Base-by-base conservation (phyloP, 2,888 invertebrate species). In the Lithophane leautieri region DNA sequence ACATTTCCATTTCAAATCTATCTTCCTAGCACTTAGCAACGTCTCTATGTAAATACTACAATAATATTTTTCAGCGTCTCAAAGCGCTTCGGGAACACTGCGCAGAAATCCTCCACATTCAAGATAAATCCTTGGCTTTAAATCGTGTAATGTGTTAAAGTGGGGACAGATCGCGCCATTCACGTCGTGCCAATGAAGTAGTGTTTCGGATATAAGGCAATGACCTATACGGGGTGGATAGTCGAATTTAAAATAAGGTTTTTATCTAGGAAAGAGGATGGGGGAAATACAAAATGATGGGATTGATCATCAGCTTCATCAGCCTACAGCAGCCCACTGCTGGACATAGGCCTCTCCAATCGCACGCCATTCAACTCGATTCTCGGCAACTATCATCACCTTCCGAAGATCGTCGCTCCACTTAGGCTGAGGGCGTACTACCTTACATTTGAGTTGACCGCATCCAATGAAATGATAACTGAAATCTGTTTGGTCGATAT, bases 151-250 rank as follows among this genome's bases (percentile, higher is more conserved):
- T 75, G 82, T 72, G 78, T 75, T 82, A 71, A 58, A 73, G 65
- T 12, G 25, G 62, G 60, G 86, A 82, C 75, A 87, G 62, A 87
- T 87, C 71, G 76, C 77, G 44, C 73, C 83, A 76, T 85, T 87
- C 58, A 61, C 25, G 65, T 77, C 82, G 22, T 28, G 47, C n/a
- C 76, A 68, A 70, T 76, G 74, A 77, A 77, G 62, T 73, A 83
- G 50, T 73, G 73, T 54, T 58, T 54, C 50, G 6, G 47, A 66
- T 72, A 66, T 74, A 61, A 65, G 54, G 54, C 66, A 72, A 19
- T 16, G 25, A 62, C 40, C 19, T 34, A 4, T 16, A 25, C 1
- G 7, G n/a, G n/a, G 14, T 9, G 42, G 9, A 47, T 50, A n/a
- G 47, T n/a, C 14, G 47, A 56, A 79, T 79, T 70, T 56, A n/a